Conservation (phyloP, 92 coral and sea anemone genomes). For the Parazoanthus swiftii region DNA sequence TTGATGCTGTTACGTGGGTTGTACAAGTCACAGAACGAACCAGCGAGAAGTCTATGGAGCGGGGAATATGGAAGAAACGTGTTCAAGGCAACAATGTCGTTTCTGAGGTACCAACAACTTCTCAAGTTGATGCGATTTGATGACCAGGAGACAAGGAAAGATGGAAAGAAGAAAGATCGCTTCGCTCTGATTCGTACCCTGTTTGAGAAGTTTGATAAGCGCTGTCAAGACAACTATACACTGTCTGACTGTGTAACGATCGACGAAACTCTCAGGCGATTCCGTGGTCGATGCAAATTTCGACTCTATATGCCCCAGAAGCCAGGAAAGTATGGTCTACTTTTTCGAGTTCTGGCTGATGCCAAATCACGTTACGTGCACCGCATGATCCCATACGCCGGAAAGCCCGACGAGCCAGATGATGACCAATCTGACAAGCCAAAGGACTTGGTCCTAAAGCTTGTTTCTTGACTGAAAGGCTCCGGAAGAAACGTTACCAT, state of each 20-base stretch:
- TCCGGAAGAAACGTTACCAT: slow-evolving; percentile 3
- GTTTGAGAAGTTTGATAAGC: not conserved
- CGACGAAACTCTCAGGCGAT: not conserved
- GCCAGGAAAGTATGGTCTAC: slow-evolving; percentile 13
- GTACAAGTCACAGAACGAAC: slow-evolving; percentile 4
- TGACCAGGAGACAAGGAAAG: not conserved
- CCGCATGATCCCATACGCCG: not conserved
- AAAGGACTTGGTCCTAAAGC: not conserved
- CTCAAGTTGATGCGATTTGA: not conserved
- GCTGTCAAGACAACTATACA: not conserved
- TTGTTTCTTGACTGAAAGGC: not conserved
- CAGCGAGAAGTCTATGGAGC: slow-evolving; percentile 9
- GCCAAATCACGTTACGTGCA: not conserved
- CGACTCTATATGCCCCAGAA: slow-evolving; percentile 1
- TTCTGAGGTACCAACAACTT: not conserved
- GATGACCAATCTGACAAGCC: not conserved
- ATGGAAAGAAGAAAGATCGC: not conserved
- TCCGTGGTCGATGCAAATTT: not conserved
- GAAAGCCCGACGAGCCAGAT: not conserved
- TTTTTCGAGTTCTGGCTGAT: not conserved
- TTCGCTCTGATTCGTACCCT: not conserved
- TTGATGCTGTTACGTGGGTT: slow-evolving; percentile 8
- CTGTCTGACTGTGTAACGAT: slow-evolving; percentile 4
- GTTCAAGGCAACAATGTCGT: slow-evolving; percentile 12
- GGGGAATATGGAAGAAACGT: not conserved